phyloP scores from a whole-genome alignment of 2,888 invertebrate species.

The Drosophila anceps region DNA sequence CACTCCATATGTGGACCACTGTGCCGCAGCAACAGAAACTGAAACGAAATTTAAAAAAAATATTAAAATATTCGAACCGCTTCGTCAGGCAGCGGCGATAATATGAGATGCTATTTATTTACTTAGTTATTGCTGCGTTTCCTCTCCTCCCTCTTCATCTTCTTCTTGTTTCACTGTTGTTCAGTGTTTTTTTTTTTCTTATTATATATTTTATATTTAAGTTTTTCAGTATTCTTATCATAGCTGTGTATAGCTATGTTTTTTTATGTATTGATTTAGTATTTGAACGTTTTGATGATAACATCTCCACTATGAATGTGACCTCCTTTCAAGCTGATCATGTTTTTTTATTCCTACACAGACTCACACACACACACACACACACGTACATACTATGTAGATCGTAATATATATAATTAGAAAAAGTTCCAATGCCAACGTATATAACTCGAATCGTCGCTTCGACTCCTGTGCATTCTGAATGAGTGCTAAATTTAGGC shows the following conservation, averaged over 20 bases:
- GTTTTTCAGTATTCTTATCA: conserved; percentile 83
- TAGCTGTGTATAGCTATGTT: conserved; percentile 61
- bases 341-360: conserved; percentile 28
- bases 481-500: neutral
- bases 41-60: neutral
- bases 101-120: conserved; percentile 74
- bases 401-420: conserved; percentile 26
- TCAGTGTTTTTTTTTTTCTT: conserved; percentile 36
- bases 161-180: conserved; percentile 53
- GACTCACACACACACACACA: neutral
- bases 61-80: conserved; percentile 35
- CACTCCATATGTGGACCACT: conserved; percentile 19
- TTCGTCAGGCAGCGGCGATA: conserved; percentile 55
- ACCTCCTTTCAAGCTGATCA: conserved; percentile 78
- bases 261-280: conserved; percentile 84
- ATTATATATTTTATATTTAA: conserved; percentile 69
- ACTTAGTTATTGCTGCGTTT: conserved; percentile 63
- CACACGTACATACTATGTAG: conserved; percentile 25
- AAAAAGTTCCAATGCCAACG: conserved; percentile 18
- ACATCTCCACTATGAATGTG: conserved; percentile 83
- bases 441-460: conserved; percentile 1
- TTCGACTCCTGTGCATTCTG: neutral
- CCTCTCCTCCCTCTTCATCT: neutral
- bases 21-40: conserved; percentile 10
- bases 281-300: conserved; percentile 83